phyloP scores from a whole-genome alignment of 2,113 vertebrate species.

The Microtus montanus region DNA sequence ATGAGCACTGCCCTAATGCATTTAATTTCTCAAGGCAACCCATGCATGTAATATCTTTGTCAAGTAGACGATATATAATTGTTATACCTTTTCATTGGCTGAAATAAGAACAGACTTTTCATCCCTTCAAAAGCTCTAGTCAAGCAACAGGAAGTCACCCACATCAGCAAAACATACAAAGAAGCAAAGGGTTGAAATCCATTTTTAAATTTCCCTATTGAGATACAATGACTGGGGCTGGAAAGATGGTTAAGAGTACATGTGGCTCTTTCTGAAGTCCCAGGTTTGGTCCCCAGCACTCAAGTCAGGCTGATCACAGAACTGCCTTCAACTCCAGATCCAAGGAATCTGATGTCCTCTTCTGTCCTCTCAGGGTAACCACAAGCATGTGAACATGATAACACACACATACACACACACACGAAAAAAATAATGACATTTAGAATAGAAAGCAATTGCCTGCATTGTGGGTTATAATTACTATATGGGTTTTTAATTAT shows the following conservation, averaged over 20 bases:
- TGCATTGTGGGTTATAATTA: background rate
- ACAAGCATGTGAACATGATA: background rate
- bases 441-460: constrained; percentile 2
- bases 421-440: background rate
- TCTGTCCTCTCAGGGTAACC: no score
- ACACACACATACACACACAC: background rate
- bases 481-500: background rate
- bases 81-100: background rate
- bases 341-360: background rate
- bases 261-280: background rate
- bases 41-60: background rate
- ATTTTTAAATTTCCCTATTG: background rate
- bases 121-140: background rate
- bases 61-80: background rate
- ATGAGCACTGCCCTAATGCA: background rate
- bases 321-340: background rate
- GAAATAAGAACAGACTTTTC: background rate
- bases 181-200: background rate
- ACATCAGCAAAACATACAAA: background rate
- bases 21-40: constrained; percentile 22
- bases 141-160: background rate
- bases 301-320: background rate
- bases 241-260: background rate
- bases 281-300: background rate
- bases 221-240: background rate